Evolutionary conservation across 2,113 vertebrate species (phyloP), one percentile per base, ranked within the genome.

Genomic region (Brienomyrus longianalis): DNA sequence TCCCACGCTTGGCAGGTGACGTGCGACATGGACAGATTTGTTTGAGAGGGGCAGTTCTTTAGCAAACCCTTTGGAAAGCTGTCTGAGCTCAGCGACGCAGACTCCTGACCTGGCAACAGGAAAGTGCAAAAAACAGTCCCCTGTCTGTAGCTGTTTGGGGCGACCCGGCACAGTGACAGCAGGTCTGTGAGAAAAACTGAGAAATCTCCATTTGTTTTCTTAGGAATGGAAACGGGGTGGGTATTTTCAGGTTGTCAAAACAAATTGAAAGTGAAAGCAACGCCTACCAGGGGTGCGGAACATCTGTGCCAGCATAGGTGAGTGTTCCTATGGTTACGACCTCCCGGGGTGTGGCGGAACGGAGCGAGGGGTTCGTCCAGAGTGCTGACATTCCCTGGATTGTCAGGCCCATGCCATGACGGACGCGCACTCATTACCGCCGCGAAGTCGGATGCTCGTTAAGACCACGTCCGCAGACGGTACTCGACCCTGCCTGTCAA

Each of bases 371-470:
- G 48, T 19, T 80, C 13, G 74, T 35, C 31, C 15, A 31, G 62
- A 70, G 62, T 70, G 62, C n/a, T 70, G 27, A 8, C 19, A 21
- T 80, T 89, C 66, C 6, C 31, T 43, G 48, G 48, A 50, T n/a
- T 27, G 31, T 31, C 35, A 23, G 74, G 19, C 74, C 27, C 7
- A 11, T 10, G 39, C 45, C 31, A 15, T 90, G 77, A 89, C 51
- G 15, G 27, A 10, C 56, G 1, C 54, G n/a, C 87, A 83, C 6
- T 83, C 51, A 56, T 88, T 83, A 91, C 91, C 77, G 52, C 43
- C n/a, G 59, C 21, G n/a, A 83, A 91, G 77, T 92, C 74, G 66
- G 84, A 70, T 70, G 74, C 86, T 90, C 89, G 84, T 92, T 90
- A 89, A 83, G 83, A 5, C 74, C 19, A 54, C 35, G 83, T 88